phyloP scores from a whole-genome alignment of 1,140 invertebrate genomes.

The Pissodes strobi region DNA sequence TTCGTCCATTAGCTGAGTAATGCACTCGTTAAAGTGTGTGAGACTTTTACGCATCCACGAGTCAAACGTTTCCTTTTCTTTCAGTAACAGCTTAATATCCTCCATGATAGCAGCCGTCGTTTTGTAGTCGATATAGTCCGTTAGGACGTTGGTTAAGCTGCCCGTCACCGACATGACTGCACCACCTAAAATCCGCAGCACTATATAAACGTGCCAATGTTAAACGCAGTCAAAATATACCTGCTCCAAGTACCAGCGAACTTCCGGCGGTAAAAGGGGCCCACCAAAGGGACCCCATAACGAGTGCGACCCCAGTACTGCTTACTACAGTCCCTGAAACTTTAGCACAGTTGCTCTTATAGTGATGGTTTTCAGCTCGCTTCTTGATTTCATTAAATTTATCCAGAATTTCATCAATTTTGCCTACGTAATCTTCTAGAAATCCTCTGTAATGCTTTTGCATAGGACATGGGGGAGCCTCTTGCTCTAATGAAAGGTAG shows the following conservation, averaged over 20 bases:
- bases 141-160: slow-evolving; percentile 33
- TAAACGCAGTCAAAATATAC: too few relatives aligned
- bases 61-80: slow-evolving; percentile 35
- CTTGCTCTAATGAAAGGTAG: too few relatives aligned
- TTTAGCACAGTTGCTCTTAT: slow-evolving; percentile 36
- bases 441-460: slow-evolving; percentile 27
- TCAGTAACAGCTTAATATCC: slow-evolving; percentile 32
- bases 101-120: slow-evolving; percentile 34
- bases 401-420: slow-evolving; percentile 31
- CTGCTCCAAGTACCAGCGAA: slow-evolving; percentile 33
- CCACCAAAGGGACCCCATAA: slow-evolving; percentile 31
- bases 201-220: too few relatives aligned
- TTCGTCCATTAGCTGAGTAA: slow-evolving; percentile 19
- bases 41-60: slow-evolving; percentile 32
- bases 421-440: slow-evolving; percentile 32
- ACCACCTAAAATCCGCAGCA: slow-evolving; percentile 31
- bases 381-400: slow-evolving; percentile 32
- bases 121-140: slow-evolving; percentile 39
- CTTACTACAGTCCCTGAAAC: slow-evolving; percentile 32
- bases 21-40: slow-evolving; percentile 29
- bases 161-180: slow-evolving; percentile 40
- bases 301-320: slow-evolving; percentile 32
- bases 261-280: slow-evolving; percentile 32
- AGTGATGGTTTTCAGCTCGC: slow-evolving; percentile 24
- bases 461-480: not conserved